phyloP scores from a whole-genome alignment of 2,113 vertebrate species.

The Muntiacus reevesi region DNA sequence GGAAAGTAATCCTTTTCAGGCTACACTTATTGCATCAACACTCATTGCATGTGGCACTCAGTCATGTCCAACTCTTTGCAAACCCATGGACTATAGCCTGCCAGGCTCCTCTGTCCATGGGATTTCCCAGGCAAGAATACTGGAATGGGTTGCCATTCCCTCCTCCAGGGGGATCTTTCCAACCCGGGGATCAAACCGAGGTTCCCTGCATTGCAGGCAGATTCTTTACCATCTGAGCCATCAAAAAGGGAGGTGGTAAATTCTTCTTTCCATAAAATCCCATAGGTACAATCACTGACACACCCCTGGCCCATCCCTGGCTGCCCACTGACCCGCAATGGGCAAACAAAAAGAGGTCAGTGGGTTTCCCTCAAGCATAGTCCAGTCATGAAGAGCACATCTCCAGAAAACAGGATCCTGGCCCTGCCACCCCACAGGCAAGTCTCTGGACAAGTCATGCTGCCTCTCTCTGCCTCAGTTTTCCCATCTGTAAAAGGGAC shows the following conservation, averaged over 20 bases:
- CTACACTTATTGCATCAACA: neutral
- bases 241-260: neutral
- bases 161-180: neutral
- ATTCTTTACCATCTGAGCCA: neutral
- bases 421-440: neutral
- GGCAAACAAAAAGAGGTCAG: neutral
- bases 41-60: neutral
- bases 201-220: neutral
- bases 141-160: neutral
- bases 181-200: neutral
- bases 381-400: neutral
- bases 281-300: neutral
- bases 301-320: neutral
- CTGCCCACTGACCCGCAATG: neutral
- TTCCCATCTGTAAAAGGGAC: neutral
- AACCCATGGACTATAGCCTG: neutral
- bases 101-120: neutral
- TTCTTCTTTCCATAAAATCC: neutral
- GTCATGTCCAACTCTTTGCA: accelerated
- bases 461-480: neutral
- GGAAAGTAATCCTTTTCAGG: neutral
- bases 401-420: neutral
- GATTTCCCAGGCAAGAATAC: neutral
- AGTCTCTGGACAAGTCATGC: neutral
- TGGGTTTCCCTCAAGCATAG: neutral